Conservation (phyloP, 2,888 invertebrate species). For the Drosophila neotestacea region DNA sequence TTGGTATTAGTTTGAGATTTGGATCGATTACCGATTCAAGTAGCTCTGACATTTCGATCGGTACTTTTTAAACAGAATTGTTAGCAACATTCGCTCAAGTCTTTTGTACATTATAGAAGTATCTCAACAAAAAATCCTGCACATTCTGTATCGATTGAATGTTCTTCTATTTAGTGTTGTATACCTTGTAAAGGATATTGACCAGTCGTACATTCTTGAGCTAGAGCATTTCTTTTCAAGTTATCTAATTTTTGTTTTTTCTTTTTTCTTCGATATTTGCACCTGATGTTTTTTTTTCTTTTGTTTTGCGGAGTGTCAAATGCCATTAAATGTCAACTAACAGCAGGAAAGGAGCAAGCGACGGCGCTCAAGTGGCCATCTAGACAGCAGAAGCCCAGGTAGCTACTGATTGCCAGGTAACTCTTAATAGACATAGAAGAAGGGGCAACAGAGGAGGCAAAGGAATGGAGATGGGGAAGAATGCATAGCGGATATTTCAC, state of each 20-base stretch:
- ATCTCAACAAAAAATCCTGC: too few species aligned
- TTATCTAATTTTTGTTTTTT: constrained; percentile 28
- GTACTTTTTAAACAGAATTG: too few species aligned
- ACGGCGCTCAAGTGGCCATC: constrained; percentile 59
- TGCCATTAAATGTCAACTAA: constrained; percentile 77
- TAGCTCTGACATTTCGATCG: too few species aligned
- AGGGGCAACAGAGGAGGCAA: neutral
- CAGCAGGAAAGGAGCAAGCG: constrained; percentile 41
- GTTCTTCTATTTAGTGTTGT: too few species aligned
- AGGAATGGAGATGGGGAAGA: neutral
- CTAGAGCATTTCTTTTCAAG: neutral
- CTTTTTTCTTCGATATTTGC: constrained; percentile 43
- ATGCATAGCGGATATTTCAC: constrained; percentile 61
- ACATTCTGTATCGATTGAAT: too few species aligned
- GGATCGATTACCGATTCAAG: too few species aligned
- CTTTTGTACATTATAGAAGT: too few species aligned
- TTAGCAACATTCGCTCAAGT: too few species aligned
- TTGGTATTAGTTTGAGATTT: too few species aligned
- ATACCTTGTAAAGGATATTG: constrained; percentile 2
- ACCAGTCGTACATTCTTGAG: neutral
- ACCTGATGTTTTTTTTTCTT: constrained; percentile 49
- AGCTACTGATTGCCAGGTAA: constrained; percentile 64
- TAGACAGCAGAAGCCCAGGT: constrained; percentile 20
- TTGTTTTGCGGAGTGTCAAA: constrained; percentile 70
- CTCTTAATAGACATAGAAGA: neutral